phyloP scores from a whole-genome alignment of 2,888 invertebrate species.

The Pterostichus madidus region DNA sequence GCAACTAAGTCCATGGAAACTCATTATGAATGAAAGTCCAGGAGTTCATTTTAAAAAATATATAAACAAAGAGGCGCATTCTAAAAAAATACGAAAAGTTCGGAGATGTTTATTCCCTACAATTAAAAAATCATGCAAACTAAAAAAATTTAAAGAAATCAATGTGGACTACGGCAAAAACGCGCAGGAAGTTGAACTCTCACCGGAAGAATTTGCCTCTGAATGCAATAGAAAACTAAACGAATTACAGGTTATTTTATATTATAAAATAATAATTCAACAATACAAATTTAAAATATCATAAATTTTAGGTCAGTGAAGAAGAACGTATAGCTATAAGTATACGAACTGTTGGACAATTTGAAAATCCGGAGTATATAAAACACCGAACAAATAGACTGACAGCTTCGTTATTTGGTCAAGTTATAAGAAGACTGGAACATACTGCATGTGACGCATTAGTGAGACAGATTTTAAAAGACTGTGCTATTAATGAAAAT shows the following conservation, averaged over 20 bases:
- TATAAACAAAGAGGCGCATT: background rate
- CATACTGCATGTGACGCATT: constrained; percentile 16
- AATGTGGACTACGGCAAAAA: constrained; percentile 17
- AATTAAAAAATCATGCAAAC: background rate
- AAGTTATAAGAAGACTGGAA: constrained; percentile 23
- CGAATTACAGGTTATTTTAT: background rate
- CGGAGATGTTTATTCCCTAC: too few relatives aligned
- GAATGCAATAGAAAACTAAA: constrained; percentile 7
- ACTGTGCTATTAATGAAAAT: background rate
- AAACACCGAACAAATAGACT: constrained; percentile 10
- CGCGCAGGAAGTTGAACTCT: background rate
- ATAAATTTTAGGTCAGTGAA: background rate
- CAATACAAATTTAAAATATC: background rate
- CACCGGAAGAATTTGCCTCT: background rate
- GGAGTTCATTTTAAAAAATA: constrained; percentile 10
- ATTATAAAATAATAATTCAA: background rate
- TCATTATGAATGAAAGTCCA: background rate
- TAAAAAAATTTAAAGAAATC: too few relatives aligned
- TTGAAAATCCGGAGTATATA: constrained; percentile 15
- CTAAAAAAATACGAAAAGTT: background rate
- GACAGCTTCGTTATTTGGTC: constrained; percentile 31
- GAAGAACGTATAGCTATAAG: background rate
- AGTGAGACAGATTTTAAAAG: constrained; percentile 17
- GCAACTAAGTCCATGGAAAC: constrained; percentile 1
- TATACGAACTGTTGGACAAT: constrained; percentile 20